Conservation (phyloP, 2,888 invertebrate species). For the Lydus trimaculatus region DNA sequence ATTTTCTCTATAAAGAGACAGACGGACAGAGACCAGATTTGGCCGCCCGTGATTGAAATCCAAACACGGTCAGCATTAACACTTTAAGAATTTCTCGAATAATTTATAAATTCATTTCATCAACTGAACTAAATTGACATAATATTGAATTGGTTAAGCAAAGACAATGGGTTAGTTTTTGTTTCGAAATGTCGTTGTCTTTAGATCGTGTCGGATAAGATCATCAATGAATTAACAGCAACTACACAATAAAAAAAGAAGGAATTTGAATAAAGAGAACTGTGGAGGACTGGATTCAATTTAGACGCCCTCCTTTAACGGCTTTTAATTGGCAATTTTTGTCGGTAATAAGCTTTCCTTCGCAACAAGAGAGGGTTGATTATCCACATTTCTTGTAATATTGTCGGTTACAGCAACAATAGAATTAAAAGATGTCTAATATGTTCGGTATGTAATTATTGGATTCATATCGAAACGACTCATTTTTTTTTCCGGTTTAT, state of each 20-base stretch:
- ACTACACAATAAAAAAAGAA: background rate
- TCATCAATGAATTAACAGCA: background rate
- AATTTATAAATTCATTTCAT: background rate
- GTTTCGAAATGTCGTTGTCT: background rate
- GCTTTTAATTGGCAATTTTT: conserved; percentile 6
- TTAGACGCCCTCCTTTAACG: background rate
- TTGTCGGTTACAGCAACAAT: background rate
- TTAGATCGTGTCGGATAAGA: background rate
- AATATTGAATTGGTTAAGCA: background rate
- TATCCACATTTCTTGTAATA: background rate
- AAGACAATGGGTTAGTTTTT: background rate
- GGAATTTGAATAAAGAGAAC: background rate
- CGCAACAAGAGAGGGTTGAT: background rate
- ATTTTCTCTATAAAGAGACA: background rate
- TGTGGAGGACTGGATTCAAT: background rate
- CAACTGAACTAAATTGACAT: background rate
- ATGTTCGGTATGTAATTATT: conserved; percentile 29
- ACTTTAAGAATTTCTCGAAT: background rate
- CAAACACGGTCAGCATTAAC: background rate
- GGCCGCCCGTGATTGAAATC: conserved; percentile 2
- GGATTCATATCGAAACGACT: conserved; percentile 34
- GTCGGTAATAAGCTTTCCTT: background rate
- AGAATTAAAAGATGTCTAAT: background rate
- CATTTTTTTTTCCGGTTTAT: conserved; percentile 30
- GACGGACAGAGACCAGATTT: background rate